These are phyloP conservation scores for Perca flavescens DNA, from an alignment of 2,113 vertebrate species.

Conservation along the genomic window DNA sequence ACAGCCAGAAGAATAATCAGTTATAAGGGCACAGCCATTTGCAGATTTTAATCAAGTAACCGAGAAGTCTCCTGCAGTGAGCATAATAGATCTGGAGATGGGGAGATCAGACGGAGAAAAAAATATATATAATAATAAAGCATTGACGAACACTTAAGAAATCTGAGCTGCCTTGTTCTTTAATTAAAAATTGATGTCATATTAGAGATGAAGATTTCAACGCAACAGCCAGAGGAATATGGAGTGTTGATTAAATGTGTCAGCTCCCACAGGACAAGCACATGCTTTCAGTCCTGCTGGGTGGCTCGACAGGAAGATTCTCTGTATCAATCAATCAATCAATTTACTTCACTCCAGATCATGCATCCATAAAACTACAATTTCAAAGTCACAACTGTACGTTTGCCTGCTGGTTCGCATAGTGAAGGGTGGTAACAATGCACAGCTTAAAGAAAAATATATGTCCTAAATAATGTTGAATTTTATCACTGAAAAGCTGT, in stretches of 20 bases:
- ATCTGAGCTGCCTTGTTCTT: constrained; percentile 76
- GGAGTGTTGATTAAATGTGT: constrained; percentile 75
- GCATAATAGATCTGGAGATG: constrained; percentile 74
- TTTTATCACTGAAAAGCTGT: background rate
- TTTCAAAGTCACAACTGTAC: background rate
- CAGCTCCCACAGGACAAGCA: constrained; percentile 48
- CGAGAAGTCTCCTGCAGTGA: constrained; percentile 77
- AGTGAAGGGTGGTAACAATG: too few species aligned
- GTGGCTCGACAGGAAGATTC: constrained; percentile 36
- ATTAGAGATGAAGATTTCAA: constrained; percentile 84
- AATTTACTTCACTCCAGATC: constrained; percentile 16
- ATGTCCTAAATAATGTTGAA: too few species aligned
- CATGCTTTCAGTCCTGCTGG: constrained; percentile 35
- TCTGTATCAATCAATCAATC: constrained; percentile 27
- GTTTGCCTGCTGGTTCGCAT: too few species aligned
- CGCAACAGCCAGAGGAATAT: constrained; percentile 75
- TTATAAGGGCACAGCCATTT: constrained; percentile 78
- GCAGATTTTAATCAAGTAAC: constrained; percentile 84
- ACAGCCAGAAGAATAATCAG: constrained; percentile 82
- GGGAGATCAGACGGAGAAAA: constrained; percentile 20
- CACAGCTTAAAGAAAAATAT: too few species aligned
- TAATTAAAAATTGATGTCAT: constrained; percentile 86
- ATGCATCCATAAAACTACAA: constrained; percentile 4
- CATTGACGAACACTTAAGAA: constrained; percentile 74
- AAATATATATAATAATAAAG: constrained; percentile 48